Evolutionary conservation across 2,888 invertebrate species (phyloP), one percentile per base, ranked within the genome.

Genomic region (Neoscelio sp.): DNA sequence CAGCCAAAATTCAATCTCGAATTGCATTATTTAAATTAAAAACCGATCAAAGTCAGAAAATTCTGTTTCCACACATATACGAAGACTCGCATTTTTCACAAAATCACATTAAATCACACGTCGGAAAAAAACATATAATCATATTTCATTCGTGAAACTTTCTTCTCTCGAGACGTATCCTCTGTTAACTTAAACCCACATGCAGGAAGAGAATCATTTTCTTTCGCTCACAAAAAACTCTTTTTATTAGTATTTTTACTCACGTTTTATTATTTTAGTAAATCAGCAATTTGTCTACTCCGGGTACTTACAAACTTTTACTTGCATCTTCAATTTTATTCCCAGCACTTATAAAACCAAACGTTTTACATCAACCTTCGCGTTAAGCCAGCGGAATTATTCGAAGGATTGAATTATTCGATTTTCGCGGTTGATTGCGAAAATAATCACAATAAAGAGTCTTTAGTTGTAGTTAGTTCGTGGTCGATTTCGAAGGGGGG

Each of bases 381-480:
- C 13, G 15, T 56, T 33, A 26, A 48, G 18, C 46, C 48, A 44
- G 35, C 23, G n/a, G n/a, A n/a, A 35, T 54, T 67, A 56, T 54
- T 56, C 46, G 15, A 46, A 13, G n/a, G 38, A 60, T 44, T 33
- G 60, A 44, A 71, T 62, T 60, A 71, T 71, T 71, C 60, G 33
- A 52, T 52, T 62, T 71, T 71, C 35, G 23, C 26, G 44, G 60
- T 71, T 52, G 60, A 71, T 71, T 62, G 50, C 44, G 18, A 28
- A 52, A 48, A 71, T 71, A 50, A 28, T n/a, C n/a, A n/a, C 18
- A 56, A 68, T 68, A 70, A 58, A 60, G 58, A 48, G 71, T 4
- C 42, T 42, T 60, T 44, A 60, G 52, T 50, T 62, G 71, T 38
- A 71, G 60, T 60, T 54, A 8, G 33, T 54, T 71, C 17, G 50